Base-by-base conservation (phyloP, 1,140 invertebrate genomes). In the Cataglyphis hispanica region DNA sequence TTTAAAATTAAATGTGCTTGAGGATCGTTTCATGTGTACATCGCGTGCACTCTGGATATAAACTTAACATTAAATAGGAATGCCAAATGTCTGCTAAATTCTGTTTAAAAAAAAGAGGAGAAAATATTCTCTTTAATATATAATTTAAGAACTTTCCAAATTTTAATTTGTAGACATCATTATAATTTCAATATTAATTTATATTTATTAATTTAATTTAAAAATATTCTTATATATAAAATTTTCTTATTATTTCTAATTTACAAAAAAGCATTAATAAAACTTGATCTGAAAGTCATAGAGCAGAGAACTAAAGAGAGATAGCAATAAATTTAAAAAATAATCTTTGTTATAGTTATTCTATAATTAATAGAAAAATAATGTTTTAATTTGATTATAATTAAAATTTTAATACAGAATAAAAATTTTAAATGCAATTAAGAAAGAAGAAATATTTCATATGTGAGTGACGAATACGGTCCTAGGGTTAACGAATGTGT, bases 401-500 rank as follows among this genome's bases (percentile, higher is more conserved):
- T 25, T 3, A 31, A 64, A 37, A 64, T 7, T 6, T 16, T 22
- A 22, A n/a, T 63, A 2, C 16, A 22, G 31, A 43, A 43, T 22
- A 25, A 64, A 64, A 22, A 8, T 66, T 50, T 7, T 19, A 7
- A 25, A 6, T 19, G 7, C 16, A 19, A 61, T 61, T 19, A 13
- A 56, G 31, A 2, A 37, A 22, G 37, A 19, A 40, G 11, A 8
- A 43, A 25, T 25, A 56, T 1, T 22, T 13, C 67, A 11, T 31
- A 3, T 46, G 11, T n/a, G 46, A 50, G 8, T n/a, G n/a, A 25
- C 4, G 16, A 69, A 72, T 34, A 37, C 37, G 3, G 37, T 7
- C 0, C 2, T 60, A 83, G 40, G 43, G 60, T 83, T 83, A 60
- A 83, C 34, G 27, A 83, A 13, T 27, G 11, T 6, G 10, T 13